Conservation (phyloP, 1,140 invertebrate species). For the Phortica variegata region DNA sequence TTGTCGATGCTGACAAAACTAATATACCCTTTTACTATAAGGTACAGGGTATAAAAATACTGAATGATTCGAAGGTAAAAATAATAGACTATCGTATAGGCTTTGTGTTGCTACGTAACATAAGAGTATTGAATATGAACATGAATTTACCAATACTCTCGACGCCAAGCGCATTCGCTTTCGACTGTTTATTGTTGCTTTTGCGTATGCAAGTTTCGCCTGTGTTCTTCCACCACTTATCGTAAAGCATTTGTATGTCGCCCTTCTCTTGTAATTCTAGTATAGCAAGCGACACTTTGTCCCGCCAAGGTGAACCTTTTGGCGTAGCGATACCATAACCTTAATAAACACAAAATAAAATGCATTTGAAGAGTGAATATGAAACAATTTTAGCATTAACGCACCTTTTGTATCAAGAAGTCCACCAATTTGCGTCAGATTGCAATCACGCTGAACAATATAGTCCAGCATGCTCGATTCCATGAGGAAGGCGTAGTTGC, state of each 20-base stretch:
- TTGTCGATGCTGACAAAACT: no score
- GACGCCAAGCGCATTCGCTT: constrained; percentile 77
- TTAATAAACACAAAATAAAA: constrained; percentile 6
- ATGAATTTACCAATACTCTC: constrained; percentile 46
- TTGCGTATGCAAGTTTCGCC: constrained; percentile 86
- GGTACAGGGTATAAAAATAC: no score
- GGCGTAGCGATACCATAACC: constrained; percentile 86
- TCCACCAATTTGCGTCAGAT: constrained; percentile 84
- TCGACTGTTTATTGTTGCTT: constrained; percentile 85
- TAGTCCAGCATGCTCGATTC: constrained; percentile 93
- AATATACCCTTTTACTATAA: no score
- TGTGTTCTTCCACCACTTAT: constrained; percentile 97
- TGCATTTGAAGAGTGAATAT: background rate
- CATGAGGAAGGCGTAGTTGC: constrained; percentile 91
- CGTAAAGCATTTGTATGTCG: constrained; percentile 90
- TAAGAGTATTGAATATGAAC: background rate
- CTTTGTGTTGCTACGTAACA: background rate
- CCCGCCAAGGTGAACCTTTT: constrained; percentile 89
- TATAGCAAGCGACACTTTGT: constrained; percentile 93
- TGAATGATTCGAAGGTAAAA: no score
- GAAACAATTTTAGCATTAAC: constrained; percentile 56
- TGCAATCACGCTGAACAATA: constrained; percentile 84
- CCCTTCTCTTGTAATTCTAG: constrained; percentile 94
- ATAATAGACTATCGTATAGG: no score
- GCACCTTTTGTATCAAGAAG: constrained; percentile 69